Base-by-base conservation (phyloP, 2,797 vertebrate species). In the Schizothorax lantsangensis region DNA sequence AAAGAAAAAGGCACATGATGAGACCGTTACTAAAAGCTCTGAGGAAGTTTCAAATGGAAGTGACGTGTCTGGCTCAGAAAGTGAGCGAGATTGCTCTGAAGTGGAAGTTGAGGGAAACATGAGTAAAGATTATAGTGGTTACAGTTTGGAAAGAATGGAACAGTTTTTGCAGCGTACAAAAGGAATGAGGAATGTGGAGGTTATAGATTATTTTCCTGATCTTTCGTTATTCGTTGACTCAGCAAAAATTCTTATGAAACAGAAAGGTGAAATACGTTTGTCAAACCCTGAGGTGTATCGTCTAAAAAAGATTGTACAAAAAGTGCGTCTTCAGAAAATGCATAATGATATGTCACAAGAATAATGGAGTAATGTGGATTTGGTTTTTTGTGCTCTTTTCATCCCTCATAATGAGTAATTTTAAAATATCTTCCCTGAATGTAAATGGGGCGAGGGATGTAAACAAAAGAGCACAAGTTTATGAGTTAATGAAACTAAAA, bases 261-360 rank as follows among this genome's bases (percentile, higher is more conserved):
- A 74, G 47, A 74, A 47, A 14, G 14, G 72, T 30, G 43, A 47
- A 47, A 2, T 49, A 10, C 30, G 43, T 17, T 49, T 77, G 26
- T 10, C 73, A 49, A 52, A 33, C 11, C 73, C 73, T 4, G 47
- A 77, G 47, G 47, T 77, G 17, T 77, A 52, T 21, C 30, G 47
- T 15, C 33, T 77, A 77, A 77, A 49, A 17, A 77, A 77, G 4
- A 19, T 52, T 33, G 15, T 77, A n/a, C 73, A 77, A 77, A 77
- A 54, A 9, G 73, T 30, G 7, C n/a, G 45, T 30, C 14, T 14
- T 17, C 45, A 75, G 19, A 71, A 3, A 71, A 38, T 21, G 17
- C 69, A 43, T 3, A 72, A 72, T 43, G 36, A 69, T 3, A 8
- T 40, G 40, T 69, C 36, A 38, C 68, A 71, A 71, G 36, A 43